Evolutionary conservation across 2,888 invertebrate species (phyloP).

Genomic region (Troides helena): DNA sequence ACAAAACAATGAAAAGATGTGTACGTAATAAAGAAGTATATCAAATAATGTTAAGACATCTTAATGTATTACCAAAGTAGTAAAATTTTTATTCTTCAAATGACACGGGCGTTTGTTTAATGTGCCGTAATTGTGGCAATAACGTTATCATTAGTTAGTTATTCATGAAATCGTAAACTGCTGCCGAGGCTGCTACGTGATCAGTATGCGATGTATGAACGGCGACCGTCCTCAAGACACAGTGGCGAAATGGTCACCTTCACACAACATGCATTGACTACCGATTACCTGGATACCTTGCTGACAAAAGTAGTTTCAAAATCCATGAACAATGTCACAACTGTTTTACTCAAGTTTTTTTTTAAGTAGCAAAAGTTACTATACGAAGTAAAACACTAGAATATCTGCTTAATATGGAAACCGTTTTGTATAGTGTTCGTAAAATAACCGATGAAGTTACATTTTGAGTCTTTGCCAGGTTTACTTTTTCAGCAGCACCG

Average conservation of each 20-base stretch:
- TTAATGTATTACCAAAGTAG: neutral
- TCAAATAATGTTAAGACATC: neutral
- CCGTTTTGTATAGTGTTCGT: neutral
- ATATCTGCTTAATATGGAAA: neutral
- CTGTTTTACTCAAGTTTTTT: neutral
- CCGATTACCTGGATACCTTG: constrained; percentile 20
- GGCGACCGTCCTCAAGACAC: constrained; percentile 37
- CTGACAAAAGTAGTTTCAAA: neutral
- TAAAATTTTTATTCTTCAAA: constrained; percentile 2
- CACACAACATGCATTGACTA: constrained; percentile 31
- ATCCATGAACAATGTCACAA: neutral
- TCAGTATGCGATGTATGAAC: constrained; percentile 40
- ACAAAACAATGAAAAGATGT: neutral
- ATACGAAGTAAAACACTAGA: neutral
- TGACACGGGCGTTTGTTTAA: constrained; percentile 38
- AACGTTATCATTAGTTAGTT: constrained; percentile 41
- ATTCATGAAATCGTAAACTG: constrained; percentile 46
- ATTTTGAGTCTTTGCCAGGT: constrained; percentile 4
- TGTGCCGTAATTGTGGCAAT: constrained; percentile 50
- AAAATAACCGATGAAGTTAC: constrained; percentile 1
- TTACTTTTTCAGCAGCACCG: neutral
- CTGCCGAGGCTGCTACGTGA: constrained; percentile 51
- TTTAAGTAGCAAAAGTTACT: neutral
- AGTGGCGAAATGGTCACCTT: constrained; percentile 41
- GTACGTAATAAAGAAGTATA: neutral